Evolutionary conservation across 2,113 vertebrate species (phyloP).

Genomic region (Tetrao urogallus): DNA sequence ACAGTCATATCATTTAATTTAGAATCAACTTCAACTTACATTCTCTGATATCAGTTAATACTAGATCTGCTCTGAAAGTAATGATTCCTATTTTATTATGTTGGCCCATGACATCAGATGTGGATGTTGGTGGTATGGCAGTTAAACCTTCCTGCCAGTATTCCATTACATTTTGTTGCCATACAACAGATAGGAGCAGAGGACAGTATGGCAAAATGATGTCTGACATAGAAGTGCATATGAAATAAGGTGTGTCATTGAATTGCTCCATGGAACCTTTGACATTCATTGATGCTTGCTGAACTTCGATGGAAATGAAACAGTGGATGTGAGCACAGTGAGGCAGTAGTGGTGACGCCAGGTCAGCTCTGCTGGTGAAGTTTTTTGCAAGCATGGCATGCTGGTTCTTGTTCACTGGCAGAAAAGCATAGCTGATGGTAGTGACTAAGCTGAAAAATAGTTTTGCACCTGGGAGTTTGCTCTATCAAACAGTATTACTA

Average conservation of each 20-base stretch:
- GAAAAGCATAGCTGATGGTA: neutral
- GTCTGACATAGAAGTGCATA: too few relatives aligned
- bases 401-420: neutral
- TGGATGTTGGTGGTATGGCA: too few relatives aligned
- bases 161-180: too few relatives aligned
- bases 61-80: too few relatives aligned
- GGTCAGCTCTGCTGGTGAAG: neutral
- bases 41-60: constrained; percentile 3
- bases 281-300: neutral
- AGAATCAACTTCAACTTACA: neutral
- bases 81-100: too few relatives aligned
- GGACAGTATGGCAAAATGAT: too few relatives aligned
- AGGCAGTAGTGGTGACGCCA: neutral
- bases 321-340: neutral
- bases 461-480: neutral
- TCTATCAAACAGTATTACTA: neutral
- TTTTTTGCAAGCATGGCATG: neutral
- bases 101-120: too few relatives aligned
- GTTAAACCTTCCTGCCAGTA: too few relatives aligned
- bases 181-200: too few relatives aligned
- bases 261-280: neutral
- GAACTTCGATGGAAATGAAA: neutral
- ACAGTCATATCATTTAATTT: neutral
- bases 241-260: too few relatives aligned
- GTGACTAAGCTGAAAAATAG: neutral